Percentiles rank a stretch among this genome's conserved stretches.
These are phyloP conservation scores for Leptinotarsa defecta DNA, from an alignment of 1,140 invertebrate species.

Conservation along the genomic window DNA sequence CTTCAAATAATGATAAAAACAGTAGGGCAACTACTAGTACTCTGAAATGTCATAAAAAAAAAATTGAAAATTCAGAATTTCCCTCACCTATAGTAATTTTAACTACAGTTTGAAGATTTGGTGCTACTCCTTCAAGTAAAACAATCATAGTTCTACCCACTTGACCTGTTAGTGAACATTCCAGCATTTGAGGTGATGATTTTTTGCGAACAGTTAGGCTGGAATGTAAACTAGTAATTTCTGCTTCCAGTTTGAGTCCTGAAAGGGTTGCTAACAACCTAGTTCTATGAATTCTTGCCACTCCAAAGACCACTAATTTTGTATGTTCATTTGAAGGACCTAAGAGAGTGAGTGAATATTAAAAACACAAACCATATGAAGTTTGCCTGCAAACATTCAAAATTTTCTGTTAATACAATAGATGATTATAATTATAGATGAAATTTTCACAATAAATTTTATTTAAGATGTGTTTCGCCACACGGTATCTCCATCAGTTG, in stretches of 20 bases:
- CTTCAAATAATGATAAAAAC: too few species aligned
- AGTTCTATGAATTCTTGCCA: slow-evolving; percentile 86
- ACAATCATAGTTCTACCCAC: slow-evolving; percentile 92
- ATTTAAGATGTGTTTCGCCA: too few species aligned
- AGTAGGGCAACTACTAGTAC: too few species aligned
- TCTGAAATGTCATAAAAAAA: background rate
- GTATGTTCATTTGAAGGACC: slow-evolving; percentile 45
- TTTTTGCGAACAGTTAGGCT: slow-evolving; percentile 79
- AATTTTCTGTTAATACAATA: too few species aligned
- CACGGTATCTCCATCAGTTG: too few species aligned
- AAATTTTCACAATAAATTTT: too few species aligned
- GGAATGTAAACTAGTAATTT: slow-evolving; percentile 82
- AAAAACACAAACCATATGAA: too few species aligned
- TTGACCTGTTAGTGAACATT: slow-evolving; percentile 88
- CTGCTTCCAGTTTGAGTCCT: slow-evolving; percentile 89
- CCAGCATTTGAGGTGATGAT: slow-evolving; percentile 70
- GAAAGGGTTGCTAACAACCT: slow-evolving; percentile 87
- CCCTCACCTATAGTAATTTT: slow-evolving; percentile 74
- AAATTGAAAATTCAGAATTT: slow-evolving; percentile 61
- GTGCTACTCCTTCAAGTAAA: slow-evolving; percentile 85
- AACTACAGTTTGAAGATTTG: slow-evolving; percentile 92
- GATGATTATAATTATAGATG: too few species aligned
- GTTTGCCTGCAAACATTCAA: too few species aligned
- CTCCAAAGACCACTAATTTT: slow-evolving; percentile 60
- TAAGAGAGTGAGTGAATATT: background rate